Evolutionary conservation across 2,797 vertebrate genomes (phyloP).

Genomic region (Bradypus variegatus): DNA sequence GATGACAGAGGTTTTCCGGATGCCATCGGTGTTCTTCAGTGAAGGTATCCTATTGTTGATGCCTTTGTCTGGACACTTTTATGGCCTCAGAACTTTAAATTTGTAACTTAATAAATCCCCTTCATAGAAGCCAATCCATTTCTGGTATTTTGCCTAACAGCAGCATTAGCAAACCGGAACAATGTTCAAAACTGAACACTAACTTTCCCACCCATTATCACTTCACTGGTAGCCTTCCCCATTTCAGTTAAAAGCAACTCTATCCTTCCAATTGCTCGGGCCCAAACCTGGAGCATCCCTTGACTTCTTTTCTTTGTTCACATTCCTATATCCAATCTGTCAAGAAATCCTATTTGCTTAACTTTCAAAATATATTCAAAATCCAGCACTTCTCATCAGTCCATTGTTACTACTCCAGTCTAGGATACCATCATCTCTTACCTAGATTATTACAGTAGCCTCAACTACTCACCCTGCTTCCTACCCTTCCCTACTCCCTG

Average conservation of each 20-base stretch:
- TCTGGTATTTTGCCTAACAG: too few species aligned
- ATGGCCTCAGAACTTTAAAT: too few species aligned
- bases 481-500: not conserved
- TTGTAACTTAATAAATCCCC: too few species aligned
- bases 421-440: not conserved
- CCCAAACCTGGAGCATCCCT: not conserved
- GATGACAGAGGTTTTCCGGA: too few species aligned
- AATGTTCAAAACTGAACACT: not conserved
- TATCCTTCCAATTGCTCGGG: not conserved
- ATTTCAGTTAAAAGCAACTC: not conserved
- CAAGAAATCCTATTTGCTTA: not conserved
- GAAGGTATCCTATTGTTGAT: too few species aligned
- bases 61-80: too few species aligned
- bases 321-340: not conserved
- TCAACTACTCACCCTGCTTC: not conserved
- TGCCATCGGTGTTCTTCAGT: too few species aligned
- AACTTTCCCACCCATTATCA: not conserved
- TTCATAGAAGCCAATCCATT: too few species aligned
- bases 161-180: too few species aligned
- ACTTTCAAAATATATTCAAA: conserved; percentile 6
- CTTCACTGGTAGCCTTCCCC: not conserved
- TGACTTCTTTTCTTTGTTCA: conserved; percentile 14
- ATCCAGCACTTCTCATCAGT: not conserved
- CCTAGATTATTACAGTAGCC: not conserved
- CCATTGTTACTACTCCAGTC: not conserved